Percentiles rank a stretch among this genome's conserved stretches.
phyloP scores from a whole-genome alignment of 2,113 vertebrate genomes.

The Cynoglossus semilaevis region DNA sequence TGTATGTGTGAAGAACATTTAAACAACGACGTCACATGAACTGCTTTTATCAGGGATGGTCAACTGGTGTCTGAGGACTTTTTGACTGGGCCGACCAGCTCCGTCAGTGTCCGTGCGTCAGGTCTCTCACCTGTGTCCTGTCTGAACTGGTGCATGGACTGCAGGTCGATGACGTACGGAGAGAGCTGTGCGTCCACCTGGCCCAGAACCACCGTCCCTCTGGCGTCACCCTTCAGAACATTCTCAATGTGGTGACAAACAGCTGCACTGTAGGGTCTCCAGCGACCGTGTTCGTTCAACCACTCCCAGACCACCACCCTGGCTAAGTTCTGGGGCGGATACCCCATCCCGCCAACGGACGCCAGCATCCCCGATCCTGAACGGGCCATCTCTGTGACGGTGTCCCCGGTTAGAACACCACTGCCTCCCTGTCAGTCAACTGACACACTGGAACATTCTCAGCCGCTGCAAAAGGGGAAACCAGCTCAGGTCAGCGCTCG shows the following conservation, averaged over 20 bases:
- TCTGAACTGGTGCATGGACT: slow-evolving; percentile 97
- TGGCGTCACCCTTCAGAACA: slow-evolving; percentile 85
- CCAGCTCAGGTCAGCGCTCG: slow-evolving; percentile 40
- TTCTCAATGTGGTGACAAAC: slow-evolving; percentile 96
- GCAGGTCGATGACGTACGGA: slow-evolving; percentile 93
- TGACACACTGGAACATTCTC: slow-evolving; percentile 46
- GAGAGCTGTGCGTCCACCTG: slow-evolving; percentile 90
- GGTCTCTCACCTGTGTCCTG: slow-evolving; percentile 90
- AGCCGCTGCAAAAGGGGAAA: slow-evolving; percentile 18
- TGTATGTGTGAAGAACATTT: too few relatives aligned
- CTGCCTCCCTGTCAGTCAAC: slow-evolving; percentile 57
- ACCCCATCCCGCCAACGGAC: slow-evolving; percentile 77
- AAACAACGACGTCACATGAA: too few relatives aligned
- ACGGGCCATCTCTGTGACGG: slow-evolving; percentile 68
- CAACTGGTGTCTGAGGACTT: too few relatives aligned
- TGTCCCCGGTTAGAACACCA: slow-evolving; percentile 45
- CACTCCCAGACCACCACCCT: slow-evolving; percentile 97
- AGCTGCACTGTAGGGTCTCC: slow-evolving; percentile 89
- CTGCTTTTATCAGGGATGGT: too few relatives aligned
- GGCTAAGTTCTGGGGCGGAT: slow-evolving; percentile 88
- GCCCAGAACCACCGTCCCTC: slow-evolving; percentile 87
- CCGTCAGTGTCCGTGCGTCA: too few relatives aligned
- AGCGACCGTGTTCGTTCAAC: slow-evolving; percentile 92
- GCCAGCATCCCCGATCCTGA: slow-evolving; percentile 71
- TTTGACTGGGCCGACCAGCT: too few relatives aligned